A percentile compares a stretch with the other conserved stretches of the same genome.
These are phyloP conservation scores for Rhinichthys osculus DNA, from an alignment of 2,797 vertebrate genomes.

Conservation along the genomic window DNA sequence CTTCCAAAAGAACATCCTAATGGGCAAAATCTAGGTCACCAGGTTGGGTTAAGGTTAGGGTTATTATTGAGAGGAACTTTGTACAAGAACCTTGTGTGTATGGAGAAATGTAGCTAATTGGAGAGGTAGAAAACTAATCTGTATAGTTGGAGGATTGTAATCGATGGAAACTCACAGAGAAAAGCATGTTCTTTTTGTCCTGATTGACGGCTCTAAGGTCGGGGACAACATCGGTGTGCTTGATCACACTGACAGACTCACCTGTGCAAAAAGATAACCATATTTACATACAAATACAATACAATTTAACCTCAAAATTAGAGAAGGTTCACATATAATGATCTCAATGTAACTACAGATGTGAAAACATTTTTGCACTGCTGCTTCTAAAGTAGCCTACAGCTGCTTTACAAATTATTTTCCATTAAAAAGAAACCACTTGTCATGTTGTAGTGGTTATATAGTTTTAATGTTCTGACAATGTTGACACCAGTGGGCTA, in stretches of 20 bases:
- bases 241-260: slow-evolving; percentile 96
- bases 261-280: slow-evolving; percentile 74
- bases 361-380: background rate
- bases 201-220: slow-evolving; percentile 95
- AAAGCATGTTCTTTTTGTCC: slow-evolving; percentile 99
- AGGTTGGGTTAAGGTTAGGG: background rate
- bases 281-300: background rate
- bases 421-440: background rate
- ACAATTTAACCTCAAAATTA: background rate
- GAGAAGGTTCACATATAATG: background rate
- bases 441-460: background rate
- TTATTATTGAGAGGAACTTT: background rate
- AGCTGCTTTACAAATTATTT: background rate
- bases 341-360: background rate
- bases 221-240: slow-evolving; percentile 90
- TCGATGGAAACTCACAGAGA: slow-evolving; percentile 85
- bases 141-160: background rate
- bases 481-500: background rate
- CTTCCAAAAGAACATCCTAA: background rate
- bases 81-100: background rate
- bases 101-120: background rate
- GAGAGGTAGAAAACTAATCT: background rate
- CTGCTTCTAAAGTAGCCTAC: background rate
- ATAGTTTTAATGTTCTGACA: background rate
- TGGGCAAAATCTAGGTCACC: background rate